Evolutionary conservation across 2,797 vertebrate genomes (phyloP), one percentile per base, ranked within the genome.

Genomic region (Naso thynnoides): DNA sequence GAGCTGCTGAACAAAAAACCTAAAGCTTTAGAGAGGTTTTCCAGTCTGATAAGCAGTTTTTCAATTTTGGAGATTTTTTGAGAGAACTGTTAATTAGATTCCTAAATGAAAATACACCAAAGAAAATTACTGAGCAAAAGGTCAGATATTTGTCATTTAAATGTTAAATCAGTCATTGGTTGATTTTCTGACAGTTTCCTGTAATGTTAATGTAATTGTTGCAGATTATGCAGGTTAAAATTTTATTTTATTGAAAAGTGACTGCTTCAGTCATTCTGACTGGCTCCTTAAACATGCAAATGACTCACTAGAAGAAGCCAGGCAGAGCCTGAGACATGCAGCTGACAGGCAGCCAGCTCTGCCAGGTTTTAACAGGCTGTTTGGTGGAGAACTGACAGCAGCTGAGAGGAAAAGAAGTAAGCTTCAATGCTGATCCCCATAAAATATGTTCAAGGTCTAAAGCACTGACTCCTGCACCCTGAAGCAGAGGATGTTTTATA

Each of bases 251-350:
- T 15, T 3, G 41, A 44, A 29, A 45, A 3, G 8, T 38, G 26
- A 54, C 11, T 1, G 29, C 2, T 5, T 14, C 23, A 41, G 9
- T 16, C 1, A 24, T 33, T 5, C 54, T 3, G 31, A 38, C 13
- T 11, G 53, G 29, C 24, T 29, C 5, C n/a, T 58, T 26, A 44
- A 68, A 26, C 54, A 31, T 50, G 71, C 53, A 56, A 21, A 54
- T 59, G 26, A 7, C 19, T 23, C 10, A 14, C n/a, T 4, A 31
- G 23, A 8, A 57, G 18, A 45, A 39, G 31, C 55, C 29, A 11
- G 6, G 45, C n/a, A 16, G 54, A 29, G 60, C 38, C 38, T 49
- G 61, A 66, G 36, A 29, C 15, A 26, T 41, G 36, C 60, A 60
- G 65, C 33, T 56, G 49, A 31, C 50, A 53, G 44, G 3, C 66